A percentile compares a stretch with the other conserved stretches of the same genome.
These are phyloP conservation scores for Carettochelys insculpta DNA, from an alignment of 2,113 vertebrate species.

Conservation along the genomic window DNA sequence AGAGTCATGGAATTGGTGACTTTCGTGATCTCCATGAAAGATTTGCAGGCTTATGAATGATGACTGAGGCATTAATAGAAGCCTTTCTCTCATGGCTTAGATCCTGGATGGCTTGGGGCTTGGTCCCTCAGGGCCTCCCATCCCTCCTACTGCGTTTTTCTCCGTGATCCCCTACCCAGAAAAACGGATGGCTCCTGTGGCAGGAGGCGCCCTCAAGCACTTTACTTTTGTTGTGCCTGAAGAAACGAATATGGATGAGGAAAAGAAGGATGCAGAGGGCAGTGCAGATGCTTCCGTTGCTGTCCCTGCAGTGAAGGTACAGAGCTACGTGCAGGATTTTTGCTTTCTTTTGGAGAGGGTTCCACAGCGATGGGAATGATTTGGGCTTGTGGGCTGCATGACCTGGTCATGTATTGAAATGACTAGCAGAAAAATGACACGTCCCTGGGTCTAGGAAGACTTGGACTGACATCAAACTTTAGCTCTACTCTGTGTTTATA, in stretches of 20 bases:
- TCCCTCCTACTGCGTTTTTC: conserved; percentile 77
- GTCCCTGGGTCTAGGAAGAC: fast-evolving
- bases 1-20: too few relatives aligned
- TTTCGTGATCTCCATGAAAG: too few relatives aligned
- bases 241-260: conserved; percentile 11
- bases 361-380: background rate
- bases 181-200: conserved; percentile 41
- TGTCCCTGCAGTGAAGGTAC: conserved; percentile 67
- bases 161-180: conserved; percentile 82
- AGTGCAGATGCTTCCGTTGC: conserved; percentile 12
- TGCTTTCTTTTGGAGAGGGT: background rate
- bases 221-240: conserved; percentile 79
- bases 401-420: background rate
- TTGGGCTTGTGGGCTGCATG: background rate
- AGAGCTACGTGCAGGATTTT: background rate
- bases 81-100: conserved; percentile 68
- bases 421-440: background rate
- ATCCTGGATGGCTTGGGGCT: conserved; percentile 83
- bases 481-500: background rate
- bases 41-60: background rate
- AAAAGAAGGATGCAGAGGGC: conserved; percentile 65
- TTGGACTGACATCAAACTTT: background rate
- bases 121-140: conserved; percentile 78
- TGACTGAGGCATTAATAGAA: background rate
- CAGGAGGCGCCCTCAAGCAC: conserved; percentile 49